Evolutionary conservation across 2,113 vertebrate species (phyloP), one percentile per base, ranked within the genome.

Genomic region (Peromyscus maniculatus): DNA sequence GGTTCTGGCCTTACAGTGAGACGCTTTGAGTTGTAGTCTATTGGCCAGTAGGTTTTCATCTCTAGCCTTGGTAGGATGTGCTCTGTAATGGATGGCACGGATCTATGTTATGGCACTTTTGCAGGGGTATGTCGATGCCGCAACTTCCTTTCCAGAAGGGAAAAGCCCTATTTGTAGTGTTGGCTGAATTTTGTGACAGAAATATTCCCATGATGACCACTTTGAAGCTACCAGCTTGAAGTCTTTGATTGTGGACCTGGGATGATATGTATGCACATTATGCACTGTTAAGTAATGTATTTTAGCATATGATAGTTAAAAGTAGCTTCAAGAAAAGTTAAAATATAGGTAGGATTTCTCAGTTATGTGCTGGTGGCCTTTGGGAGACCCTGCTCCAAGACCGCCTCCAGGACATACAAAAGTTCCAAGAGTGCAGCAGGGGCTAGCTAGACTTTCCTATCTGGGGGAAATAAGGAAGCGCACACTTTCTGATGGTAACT

Each of bases 271-370:
- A 5, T 0, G 12, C 39, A 12, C 26, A 49, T 11, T 15, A 22
- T 3, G 28, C 49, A 28, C 31, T 28, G 0, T 31, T n/a, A 1
- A 3, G 0, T 0, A 6, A 19, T 19, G 7, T 67, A 22, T 16
- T 7, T 66, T 9, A 17, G 80, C 62, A 0, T 9, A 0, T 22
- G 3, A 1, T 4, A 59, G 55, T 49, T 26, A 5, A 36, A 31
- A 49, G 7, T 31, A n/a, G 69, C 75, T n/a, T n/a, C 36, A 78
- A 66, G 71, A 57, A 24, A 2, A 24, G 39, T 26, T 57, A 66
- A n/a, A 67, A 31, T 36, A 17, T 21, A 79, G 31, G 26, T 39
- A n/a, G 83, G 39, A 26, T 64, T 7, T 39, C 15, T 64, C 15
- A 5, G n/a, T 39, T 84, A 8, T 17, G 13, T 55, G 15, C 13